Conservation (phyloP, 2,797 vertebrate species). For the Mus caroli region DNA sequence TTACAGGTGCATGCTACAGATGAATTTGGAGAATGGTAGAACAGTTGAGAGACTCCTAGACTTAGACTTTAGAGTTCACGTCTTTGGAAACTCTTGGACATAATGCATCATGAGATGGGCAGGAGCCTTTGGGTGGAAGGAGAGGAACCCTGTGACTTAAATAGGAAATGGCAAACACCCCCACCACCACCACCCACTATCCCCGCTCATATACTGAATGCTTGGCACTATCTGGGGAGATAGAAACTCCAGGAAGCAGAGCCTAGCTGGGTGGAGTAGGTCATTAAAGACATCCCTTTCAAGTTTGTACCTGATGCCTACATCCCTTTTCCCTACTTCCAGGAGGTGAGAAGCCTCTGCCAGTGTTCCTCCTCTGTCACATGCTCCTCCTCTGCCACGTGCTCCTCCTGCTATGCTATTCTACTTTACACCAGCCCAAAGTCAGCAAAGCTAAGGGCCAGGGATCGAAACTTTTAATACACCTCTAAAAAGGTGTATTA, state of each 20-base stretch:
- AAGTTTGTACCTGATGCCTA: neutral
- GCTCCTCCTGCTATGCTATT: neutral
- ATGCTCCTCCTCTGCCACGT: neutral
- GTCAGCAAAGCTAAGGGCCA: neutral
- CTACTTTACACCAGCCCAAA: neutral
- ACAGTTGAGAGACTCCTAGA: neutral
- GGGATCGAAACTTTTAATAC: too few relatives aligned
- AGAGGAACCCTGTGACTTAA: neutral
- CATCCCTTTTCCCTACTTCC: neutral
- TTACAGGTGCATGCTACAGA: neutral
- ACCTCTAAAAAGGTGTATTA: neutral
- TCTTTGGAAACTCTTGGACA: neutral
- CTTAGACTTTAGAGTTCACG: neutral
- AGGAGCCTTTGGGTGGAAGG: neutral
- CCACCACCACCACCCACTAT: too few relatives aligned
- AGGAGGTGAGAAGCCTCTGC: neutral
- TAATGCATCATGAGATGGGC: neutral
- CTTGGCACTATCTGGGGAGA: neutral
- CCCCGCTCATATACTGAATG: neutral
- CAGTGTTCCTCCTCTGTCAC: neutral
- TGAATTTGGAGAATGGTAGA: neutral
- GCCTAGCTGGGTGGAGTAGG: too few relatives aligned
- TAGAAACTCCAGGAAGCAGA: neutral
- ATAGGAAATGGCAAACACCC: neutral
- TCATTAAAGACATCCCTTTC: neutral